Evolutionary conservation across 2,888 invertebrate genomes (phyloP), one percentile per base, ranked within the genome.

Genomic region (Ormyrus nitidulus): DNA sequence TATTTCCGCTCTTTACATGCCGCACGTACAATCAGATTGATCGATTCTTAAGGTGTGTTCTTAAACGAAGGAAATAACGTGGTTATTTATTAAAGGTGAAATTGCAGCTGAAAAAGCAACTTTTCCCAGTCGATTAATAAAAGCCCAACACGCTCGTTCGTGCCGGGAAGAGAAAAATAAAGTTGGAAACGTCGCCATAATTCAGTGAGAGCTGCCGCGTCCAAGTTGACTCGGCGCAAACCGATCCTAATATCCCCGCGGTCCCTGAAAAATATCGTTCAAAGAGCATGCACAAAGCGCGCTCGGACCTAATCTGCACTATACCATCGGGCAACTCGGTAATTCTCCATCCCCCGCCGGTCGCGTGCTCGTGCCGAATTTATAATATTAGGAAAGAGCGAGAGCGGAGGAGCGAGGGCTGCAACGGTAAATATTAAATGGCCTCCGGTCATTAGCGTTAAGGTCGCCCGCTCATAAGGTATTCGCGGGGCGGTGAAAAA

Each of bases 371-470:
- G n/a, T 51, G 64, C 58, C 58, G 66, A 75, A 75, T 75, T 75
- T 75, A 75, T 66, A 75, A 75, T 44, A 13, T 34, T 34, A 34
- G 34, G 34, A 34, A 3, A 34, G 34, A 34, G 34, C 2, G 34
- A 34, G 34, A 34, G 34, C 34, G 34, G 34, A 34, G 34, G 34
- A 34, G 34, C 49, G 70, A 13, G 53, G 56, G 44, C 56, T 5
- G 59, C 49, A 19, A 58, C 68, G 34, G 74, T 75, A 75, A 75
- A 66, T 75, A 75, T 75, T 75, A 75, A 75, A 75, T 75, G 65
- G 13, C 51, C 64, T 19, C 54, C 46, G 65, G 65, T 73, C 73
- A 73, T 73, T 73, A 73, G 62, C 59, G 71, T 59, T 72, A 72
- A 51, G 51, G 71, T 72, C 53, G 61, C 44, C n/a, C 70, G 19